These are phyloP conservation scores for Solea solea DNA, from an alignment of 2,113 vertebrate genomes.

Conservation along the genomic window DNA sequence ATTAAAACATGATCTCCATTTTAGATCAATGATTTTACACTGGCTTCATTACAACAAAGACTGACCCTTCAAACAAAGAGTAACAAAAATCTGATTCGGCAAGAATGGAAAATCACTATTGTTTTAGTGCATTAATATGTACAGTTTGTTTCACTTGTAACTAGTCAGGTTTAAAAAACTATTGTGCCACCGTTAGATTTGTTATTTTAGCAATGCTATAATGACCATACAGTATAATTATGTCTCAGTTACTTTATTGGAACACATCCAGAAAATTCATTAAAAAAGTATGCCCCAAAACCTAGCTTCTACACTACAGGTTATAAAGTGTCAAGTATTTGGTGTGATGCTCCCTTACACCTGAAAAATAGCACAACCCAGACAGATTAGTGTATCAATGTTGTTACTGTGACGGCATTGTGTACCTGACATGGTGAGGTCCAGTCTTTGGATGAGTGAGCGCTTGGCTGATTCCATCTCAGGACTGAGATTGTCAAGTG, in stretches of 20 bases:
- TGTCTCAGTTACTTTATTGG: too few relatives aligned
- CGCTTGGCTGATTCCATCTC: conserved; percentile 98
- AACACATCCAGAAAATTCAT: too few relatives aligned
- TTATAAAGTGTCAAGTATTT: too few relatives aligned
- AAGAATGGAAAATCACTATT: not conserved
- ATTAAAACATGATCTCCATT: not conserved
- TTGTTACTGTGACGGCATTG: not conserved
- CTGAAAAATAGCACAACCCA: too few relatives aligned
- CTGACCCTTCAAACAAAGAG: too few relatives aligned
- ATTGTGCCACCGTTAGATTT: too few relatives aligned
- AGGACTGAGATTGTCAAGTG: conserved; percentile 95
- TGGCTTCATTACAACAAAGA: not conserved
- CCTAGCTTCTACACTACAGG: too few relatives aligned
- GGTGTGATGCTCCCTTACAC: too few relatives aligned
- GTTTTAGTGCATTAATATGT: not conserved
- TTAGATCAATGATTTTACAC: not conserved
- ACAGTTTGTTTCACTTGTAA: too few relatives aligned
- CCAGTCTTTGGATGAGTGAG: conserved; percentile 94
- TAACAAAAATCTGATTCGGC: not conserved
- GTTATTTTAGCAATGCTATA: too few relatives aligned
- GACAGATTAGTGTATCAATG: not conserved
- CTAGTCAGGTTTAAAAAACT: not conserved
- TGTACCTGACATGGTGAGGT: conserved; percentile 95
- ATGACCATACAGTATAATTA: too few relatives aligned
- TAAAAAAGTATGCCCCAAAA: too few relatives aligned